Base-by-base conservation (phyloP, 1,140 invertebrate species). In the Cylas formicarius region DNA sequence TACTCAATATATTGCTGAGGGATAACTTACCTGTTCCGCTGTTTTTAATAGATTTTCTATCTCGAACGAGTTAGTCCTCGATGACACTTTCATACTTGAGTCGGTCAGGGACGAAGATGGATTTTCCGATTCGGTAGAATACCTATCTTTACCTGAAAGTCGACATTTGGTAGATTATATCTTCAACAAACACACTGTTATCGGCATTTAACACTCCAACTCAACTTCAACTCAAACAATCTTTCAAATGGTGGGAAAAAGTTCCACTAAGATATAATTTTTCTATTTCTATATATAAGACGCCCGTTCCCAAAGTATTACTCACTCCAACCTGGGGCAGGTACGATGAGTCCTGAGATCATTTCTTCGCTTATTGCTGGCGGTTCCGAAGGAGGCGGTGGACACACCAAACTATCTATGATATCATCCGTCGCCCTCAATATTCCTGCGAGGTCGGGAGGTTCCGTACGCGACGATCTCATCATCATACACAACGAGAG, bases 401-500 rank as follows among this genome's bases (percentile, higher is more conserved):
- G 90, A 66, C 91, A 95, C 26, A 97, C 90, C 56, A 97, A 76
- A 50, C 87, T 90, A 64, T 95, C 90, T 66, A 96, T 95, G 66
- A 93, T 92, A 61, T 92, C 87, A 67, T 94, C 90, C 1, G 88
- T 91, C 5, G 77, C 76, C 53, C 85, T 78, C 72, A 89, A 80
- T 50, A 88, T 78, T 21, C 83, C 84, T 14, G 78, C 81, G 51
- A 91, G 71, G 69, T 92, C 88, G 2, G 91, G 90, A 16, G 90
- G 87, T 67, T 96, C 90, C 1, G 88, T 92, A 54, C 91, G 78
- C n/a, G 91, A 92, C 13, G 90, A 95, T 49, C 92, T 78, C 80
- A 97, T 92, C 84, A 95, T 97, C 81, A 97, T 89, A 71, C 90
- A 93, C n/a, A 97, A 75, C 18, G 87, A 84, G 22, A 90, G 75